These are phyloP conservation scores for Caenorhabditis brenneri DNA, from an alignment of 1,140 invertebrate genomes.

Conservation along the genomic window DNA sequence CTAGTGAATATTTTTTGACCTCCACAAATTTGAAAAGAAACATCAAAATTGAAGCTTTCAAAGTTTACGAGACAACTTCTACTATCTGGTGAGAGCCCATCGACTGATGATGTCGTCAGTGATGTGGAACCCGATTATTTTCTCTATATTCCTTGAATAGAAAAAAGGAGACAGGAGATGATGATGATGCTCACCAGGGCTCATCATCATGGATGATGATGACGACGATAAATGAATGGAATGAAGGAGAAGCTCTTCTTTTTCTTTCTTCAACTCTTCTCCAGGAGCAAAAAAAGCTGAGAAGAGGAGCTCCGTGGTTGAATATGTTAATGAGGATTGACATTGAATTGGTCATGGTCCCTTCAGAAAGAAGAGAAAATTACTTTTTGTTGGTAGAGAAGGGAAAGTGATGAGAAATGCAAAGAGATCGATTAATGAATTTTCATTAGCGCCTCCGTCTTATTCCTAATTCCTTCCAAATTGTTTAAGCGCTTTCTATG, in stretches of 20 bases:
- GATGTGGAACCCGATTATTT: conserved; percentile 40
- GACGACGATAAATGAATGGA: conserved; percentile 39
- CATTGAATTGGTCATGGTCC: background rate
- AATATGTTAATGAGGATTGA: conserved; percentile 43
- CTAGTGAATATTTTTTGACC: background rate
- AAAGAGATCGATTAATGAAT: conserved; percentile 23
- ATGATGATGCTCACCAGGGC: background rate
- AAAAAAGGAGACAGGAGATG: background rate
- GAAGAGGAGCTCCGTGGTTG: background rate
- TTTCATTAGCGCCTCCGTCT: background rate
- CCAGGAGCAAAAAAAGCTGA: background rate
- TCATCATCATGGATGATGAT: conserved; percentile 2
- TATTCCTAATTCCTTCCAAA: background rate
- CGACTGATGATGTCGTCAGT: conserved; percentile 26
- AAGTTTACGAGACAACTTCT: conserved; percentile 34
- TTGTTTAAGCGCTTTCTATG: background rate
- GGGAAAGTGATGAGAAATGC: background rate
- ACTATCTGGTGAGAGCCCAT: background rate
- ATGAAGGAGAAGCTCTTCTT: background rate
- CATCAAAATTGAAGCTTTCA: conserved; percentile 24
- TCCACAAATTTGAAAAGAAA: background rate
- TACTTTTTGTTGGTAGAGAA: background rate
- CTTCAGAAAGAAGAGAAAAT: background rate
- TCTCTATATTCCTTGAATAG: background rate
- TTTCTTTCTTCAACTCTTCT: conserved; percentile 8